Base-by-base conservation (phyloP, 2,113 vertebrate species). In the Aptenodytes patagonicus region DNA sequence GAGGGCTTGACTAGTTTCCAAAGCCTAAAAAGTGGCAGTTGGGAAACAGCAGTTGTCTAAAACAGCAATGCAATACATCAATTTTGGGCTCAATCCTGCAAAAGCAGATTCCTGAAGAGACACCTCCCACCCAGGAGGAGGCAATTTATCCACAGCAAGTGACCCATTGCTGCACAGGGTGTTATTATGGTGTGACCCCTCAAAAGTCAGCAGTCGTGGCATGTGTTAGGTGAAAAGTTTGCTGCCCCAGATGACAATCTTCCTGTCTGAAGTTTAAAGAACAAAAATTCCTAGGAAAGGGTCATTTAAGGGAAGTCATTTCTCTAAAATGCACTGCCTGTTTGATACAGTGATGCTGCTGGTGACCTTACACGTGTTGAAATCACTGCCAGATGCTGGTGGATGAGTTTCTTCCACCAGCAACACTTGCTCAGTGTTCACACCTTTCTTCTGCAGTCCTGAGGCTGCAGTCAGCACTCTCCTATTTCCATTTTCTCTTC, bases 391-490 rank as follows among this genome's bases (percentile, higher is more conserved):
- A 94, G 88, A 60, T 9, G 2, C 65, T 68, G 61, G 65, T 3
- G 6, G 81, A 69, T 58, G 64, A 86, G 9, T 55, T 93, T 85
- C 79, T 87, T 60, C 54, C 52, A 42, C 61, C 28, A 36, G 47
- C 83, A 95, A 36, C 77, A 22, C 65, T 89, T 68, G 42, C 29
- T 89, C 68, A 55, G 32, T 28, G 14, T 83, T 95, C 91, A 84
- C 86, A 93, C 95, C 64, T 94, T 85, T 83, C 78, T 71, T 90
- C 76, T 89, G 79, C 83, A 88, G 55, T 29, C 76, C 83, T 47
- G 49, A 81, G 82, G 79, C 79, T 93, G 71, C 2, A 4, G 25
- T 62, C 72, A 94, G 69, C 55, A 38, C 76, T 54, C 49, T 32
- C 46, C 17, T 22, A 18, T 55, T 93, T 77, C 51, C 42, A 38